phyloP scores from a whole-genome alignment of 2,888 invertebrate genomes.

The Caenorhabditis imperialis region DNA sequence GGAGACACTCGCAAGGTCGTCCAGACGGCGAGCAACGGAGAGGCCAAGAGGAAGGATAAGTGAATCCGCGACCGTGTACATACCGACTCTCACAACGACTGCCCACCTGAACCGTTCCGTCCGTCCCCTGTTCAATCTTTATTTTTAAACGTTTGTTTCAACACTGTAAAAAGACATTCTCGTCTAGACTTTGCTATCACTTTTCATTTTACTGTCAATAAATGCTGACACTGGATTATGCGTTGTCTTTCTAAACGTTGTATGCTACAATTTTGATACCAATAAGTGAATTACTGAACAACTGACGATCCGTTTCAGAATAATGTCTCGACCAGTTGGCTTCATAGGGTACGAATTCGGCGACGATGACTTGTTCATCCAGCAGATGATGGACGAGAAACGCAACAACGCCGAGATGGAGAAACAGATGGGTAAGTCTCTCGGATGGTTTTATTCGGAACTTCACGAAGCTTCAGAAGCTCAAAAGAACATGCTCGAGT shows the following conservation, averaged over 20 bases:
- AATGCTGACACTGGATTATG: too few species aligned
- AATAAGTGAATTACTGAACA: too few species aligned
- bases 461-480: slow-evolving; percentile 11
- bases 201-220: too few species aligned
- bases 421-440: slow-evolving; percentile 17
- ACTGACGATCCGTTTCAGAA: background rate
- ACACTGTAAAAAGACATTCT: too few species aligned
- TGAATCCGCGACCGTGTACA: slow-evolving; percentile 4
- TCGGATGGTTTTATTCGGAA: too few species aligned
- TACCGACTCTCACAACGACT: slow-evolving; percentile 21
- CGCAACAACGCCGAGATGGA: slow-evolving; percentile 3
- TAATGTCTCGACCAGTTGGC: slow-evolving; percentile 31
- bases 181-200: too few species aligned
- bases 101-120: slow-evolving; percentile 5
- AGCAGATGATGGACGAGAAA: slow-evolving; percentile 23
- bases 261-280: too few species aligned
- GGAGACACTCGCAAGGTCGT: slow-evolving; percentile 71
- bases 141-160: too few species aligned
- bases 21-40: slow-evolving; percentile 72
- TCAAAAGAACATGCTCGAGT: slow-evolving; percentile 37
- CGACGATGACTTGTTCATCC: slow-evolving; percentile 28
- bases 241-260: too few species aligned
- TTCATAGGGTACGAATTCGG: slow-evolving; percentile 37
- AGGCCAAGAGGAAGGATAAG: slow-evolving; percentile 75
- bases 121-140: too few species aligned